Base-by-base conservation (phyloP, 1,140 invertebrate genomes). In the Drosophila subpulchrella region DNA sequence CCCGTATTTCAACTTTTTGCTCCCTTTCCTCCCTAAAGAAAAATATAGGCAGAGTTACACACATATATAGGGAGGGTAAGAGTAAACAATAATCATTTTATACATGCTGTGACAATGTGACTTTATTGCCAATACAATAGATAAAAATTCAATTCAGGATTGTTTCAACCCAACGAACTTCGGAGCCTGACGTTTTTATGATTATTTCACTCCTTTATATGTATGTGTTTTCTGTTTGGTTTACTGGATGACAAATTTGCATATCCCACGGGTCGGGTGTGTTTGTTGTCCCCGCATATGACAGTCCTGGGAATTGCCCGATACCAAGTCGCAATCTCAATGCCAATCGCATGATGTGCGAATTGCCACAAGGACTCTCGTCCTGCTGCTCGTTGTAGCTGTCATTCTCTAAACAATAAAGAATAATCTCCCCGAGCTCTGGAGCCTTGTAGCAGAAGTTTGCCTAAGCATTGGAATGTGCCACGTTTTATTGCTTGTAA, bases 71-170 rank as follows among this genome's bases (percentile, higher is more conserved):
- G 17, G 42, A 27, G 24, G 6, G 13, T 30, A 53, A 58, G 68
- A 55, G 71, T 82, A 70, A 77, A 82, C 54, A 82, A 85, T 84
- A 73, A 80, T 82, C 75, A 83, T 79, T 86, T 79, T 60, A 70
- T 65, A 65, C 47, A 55, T 30, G 46, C 63, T 60, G 53, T 90
- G 86, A 83, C 86, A 90, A 90, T 90, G 88, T 90, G 83, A 86
- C 88, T 90, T 90, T 90, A 90, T 90, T 81, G 86, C 82, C 80
- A 62, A 90, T 82, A 80, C 67, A 85, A 88, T 82, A 81, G 85
- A 90, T 91, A 91, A 88, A 91, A 91, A 91, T 91, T 91, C 88
- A 91, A 91, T 91, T 91, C 88, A 88, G 88, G 82, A 76, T 84
- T 90, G 51, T 78, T 55, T 63, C 42, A n/a, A 20, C 34, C 20